Evolutionary conservation across 2,113 vertebrate species (phyloP).

Genomic region (Acanthochromis polyacanthus): DNA sequence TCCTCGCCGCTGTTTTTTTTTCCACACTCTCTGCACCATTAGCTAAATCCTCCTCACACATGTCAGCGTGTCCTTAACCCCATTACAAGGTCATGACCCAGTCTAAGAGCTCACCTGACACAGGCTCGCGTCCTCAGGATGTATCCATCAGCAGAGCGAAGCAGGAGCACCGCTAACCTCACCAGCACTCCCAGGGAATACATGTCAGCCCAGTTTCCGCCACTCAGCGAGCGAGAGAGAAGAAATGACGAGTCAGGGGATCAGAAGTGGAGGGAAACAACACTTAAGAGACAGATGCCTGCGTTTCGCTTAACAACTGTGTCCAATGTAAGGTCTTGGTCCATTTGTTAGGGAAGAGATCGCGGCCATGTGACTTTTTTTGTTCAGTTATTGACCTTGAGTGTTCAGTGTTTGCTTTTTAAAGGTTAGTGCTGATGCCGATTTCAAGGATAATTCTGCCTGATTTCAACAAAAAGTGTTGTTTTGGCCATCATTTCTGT

Average conservation of each 20-base stretch:
- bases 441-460: too few species aligned
- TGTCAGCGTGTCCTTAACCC: constrained; percentile 67
- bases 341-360: constrained; percentile 8
- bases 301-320: constrained; percentile 73
- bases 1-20: constrained; percentile 10
- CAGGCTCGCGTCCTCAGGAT: constrained; percentile 67
- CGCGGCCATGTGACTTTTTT: not conserved
- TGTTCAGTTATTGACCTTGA: constrained; percentile 15
- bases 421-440: not conserved
- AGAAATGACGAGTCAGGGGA: constrained; percentile 48
- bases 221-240: constrained; percentile 9
- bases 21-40: constrained; percentile 44
- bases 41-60: constrained; percentile 40
- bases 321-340: constrained; percentile 58
- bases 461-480: too few species aligned
- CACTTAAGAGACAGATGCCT: constrained; percentile 72
- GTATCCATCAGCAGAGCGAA: constrained; percentile 81
- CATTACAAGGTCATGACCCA: constrained; percentile 66
- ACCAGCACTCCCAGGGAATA: constrained; percentile 51
- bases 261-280: constrained; percentile 33
- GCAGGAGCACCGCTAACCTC: constrained; percentile 78
- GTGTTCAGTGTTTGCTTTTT: not conserved
- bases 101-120: constrained; percentile 80
- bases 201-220: constrained; percentile 43
- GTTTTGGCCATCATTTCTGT: too few species aligned